Percentiles rank a stretch among this genome's conserved stretches.
phyloP scores from a whole-genome alignment of 2,797 vertebrate species.

The Halcyon leucocephala region DNA sequence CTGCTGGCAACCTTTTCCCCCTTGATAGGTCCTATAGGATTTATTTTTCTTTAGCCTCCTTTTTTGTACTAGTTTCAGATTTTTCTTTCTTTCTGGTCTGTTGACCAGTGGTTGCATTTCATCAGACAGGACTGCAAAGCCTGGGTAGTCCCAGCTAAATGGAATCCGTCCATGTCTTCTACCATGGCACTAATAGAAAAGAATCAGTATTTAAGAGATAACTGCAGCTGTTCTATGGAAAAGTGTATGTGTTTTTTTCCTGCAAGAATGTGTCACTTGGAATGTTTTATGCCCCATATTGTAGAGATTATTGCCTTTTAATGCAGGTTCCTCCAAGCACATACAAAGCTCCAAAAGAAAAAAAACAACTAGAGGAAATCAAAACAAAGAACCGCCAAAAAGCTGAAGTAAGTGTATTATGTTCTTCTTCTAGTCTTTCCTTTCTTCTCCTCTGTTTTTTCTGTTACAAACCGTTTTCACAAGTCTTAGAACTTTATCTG shows the following conservation, averaged over 20 bases:
- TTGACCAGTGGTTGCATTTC: not conserved
- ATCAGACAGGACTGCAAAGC: not conserved
- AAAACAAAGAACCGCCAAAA: conserved; percentile 82
- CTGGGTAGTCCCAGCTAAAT: not conserved
- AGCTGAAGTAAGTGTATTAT: conserved; percentile 80
- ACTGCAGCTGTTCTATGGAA: not conserved
- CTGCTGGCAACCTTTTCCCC: not conserved
- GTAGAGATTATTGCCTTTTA: conserved; percentile 1
- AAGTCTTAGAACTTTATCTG: not conserved
- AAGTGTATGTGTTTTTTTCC: not conserved
- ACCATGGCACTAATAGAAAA: not conserved
- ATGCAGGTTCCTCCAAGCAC: conserved; percentile 86
- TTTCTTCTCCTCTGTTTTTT: not conserved
- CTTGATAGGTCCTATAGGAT: not conserved
- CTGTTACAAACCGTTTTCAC: not conserved
- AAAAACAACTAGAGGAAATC: conserved; percentile 76
- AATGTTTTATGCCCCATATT: not conserved
- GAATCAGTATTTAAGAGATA: not conserved
- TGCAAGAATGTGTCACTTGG: not conserved
- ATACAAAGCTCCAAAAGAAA: conserved; percentile 84
- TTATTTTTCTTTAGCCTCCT: not conserved
- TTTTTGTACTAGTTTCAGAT: not conserved
- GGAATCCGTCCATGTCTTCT: not conserved
- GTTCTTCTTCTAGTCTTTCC: not conserved
- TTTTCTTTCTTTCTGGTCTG: not conserved